Base-by-base conservation (phyloP, 2,888 invertebrate genomes). In the Ormyrus thymus region DNA sequence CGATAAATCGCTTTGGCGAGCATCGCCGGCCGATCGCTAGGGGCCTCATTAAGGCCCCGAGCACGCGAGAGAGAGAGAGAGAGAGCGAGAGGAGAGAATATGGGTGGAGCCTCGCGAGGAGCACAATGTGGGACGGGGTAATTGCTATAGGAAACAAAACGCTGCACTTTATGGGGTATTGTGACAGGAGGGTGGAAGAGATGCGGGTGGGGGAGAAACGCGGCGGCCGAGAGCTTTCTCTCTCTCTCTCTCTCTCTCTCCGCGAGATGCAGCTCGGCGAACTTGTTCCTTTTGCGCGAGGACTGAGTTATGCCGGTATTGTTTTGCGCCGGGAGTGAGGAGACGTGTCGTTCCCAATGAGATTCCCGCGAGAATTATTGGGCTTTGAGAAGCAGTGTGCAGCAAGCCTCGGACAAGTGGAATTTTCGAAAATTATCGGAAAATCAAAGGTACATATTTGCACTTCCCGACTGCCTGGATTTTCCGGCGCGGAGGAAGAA, bases 111-210 rank as follows among this genome's bases (percentile, higher is more conserved):
- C n/a, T 43, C 51, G 62, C 68, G 58, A n/a, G 70, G 45, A 45
- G 45, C 59, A 71, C 76, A 62, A 76, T 80, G 80, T 73, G 64
- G 77, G 76, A 56, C 75, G 64, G 84, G 83, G 83, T 87, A 88
- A 89, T 88, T 87, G 88, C 85, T 84, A 86, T 85, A 87, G 83
- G 86, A 86, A 87, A 86, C 87, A 87, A 86, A 89, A 88, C 87
- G 87, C 86, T 86, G 86, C 87, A 86, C 85, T 89, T 89, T 89
- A 89, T 88, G 89, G 88, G 86, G 89, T 89, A 89, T 89, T 87
- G 88, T 85, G 86, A 88, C 84, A 87, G 84, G 82, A 82, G 83
- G 78, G 69, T 70, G 78, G 81, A 13, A 69, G 82, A 76, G 81
- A 80, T 74, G 80, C 80, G 76, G 81, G 79, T 70, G 81, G 82